phyloP scores from a whole-genome alignment of 2,797 vertebrate genomes.

The Gadopsis marmoratus region DNA sequence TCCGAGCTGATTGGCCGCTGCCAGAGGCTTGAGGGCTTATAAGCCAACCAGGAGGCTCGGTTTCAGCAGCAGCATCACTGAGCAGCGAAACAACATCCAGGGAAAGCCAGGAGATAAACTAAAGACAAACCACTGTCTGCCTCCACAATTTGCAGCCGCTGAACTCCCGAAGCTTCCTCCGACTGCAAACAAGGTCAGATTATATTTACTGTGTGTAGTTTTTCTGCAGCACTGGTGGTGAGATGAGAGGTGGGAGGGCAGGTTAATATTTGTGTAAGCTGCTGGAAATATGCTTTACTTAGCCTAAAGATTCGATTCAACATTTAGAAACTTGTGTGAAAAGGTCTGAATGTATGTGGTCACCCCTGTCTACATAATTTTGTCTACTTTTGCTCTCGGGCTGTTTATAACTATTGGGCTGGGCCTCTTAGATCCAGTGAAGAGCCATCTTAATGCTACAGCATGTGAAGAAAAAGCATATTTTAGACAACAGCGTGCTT shows the following conservation, averaged over 20 bases:
- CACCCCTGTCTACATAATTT: not conserved
- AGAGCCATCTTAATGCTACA: not conserved
- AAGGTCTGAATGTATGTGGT: conserved; percentile 13
- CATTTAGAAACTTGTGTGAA: conserved; percentile 6
- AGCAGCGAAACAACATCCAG: conserved; percentile 57
- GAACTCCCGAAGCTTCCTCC: conserved; percentile 47
- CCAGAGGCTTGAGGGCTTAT: conserved; percentile 78
- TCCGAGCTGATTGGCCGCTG: conserved; percentile 77
- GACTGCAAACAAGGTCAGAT: conserved; percentile 66
- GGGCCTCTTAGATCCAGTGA: not conserved
- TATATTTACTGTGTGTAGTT: not conserved
- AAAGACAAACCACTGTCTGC: conserved; percentile 31
- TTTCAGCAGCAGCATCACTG: conserved; percentile 70
- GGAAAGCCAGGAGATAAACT: conserved; percentile 67
- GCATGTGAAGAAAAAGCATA: not conserved
- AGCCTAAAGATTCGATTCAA: not conserved
- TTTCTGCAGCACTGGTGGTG: conserved; percentile 5
- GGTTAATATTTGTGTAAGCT: conserved; percentile 17
- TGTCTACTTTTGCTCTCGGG: not conserved
- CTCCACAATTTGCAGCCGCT: conserved; percentile 20
- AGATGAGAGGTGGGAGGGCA: not conserved
- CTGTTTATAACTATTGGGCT: not conserved
- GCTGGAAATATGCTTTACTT: conserved; percentile 14
- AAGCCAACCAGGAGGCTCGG: conserved; percentile 71
- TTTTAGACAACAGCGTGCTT: not conserved